A percentile compares a stretch with the other conserved stretches of the same genome.
Conservation (phyloP, 2,113 vertebrate species). For the Mesocricetus auratus region DNA sequence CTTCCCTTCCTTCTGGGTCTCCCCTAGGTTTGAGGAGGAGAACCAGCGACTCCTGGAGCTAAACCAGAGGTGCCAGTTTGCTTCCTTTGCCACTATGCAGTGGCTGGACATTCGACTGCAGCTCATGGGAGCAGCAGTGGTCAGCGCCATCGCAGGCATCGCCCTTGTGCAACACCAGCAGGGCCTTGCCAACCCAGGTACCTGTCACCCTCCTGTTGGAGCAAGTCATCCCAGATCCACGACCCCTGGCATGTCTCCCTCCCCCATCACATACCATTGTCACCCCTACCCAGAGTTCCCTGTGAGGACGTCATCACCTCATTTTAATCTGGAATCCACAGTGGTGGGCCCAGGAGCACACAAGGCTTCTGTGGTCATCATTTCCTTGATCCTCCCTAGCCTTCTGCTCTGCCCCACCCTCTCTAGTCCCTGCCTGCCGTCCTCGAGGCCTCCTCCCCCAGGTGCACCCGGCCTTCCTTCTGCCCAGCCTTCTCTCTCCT, state of each 20-base stretch:
- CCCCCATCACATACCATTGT: no score
- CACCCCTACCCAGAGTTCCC: background rate
- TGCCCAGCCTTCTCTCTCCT: background rate
- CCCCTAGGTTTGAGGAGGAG: slow-evolving; percentile 93
- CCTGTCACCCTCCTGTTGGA: background rate
- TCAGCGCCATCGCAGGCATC: slow-evolving; percentile 91
- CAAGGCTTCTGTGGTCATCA: background rate
- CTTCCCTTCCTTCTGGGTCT: background rate
- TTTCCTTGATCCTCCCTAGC: background rate
- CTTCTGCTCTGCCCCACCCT: rapidly evolving
- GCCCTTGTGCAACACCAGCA: slow-evolving; percentile 94
- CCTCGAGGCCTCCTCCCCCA: background rate
- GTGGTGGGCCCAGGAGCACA: background rate
- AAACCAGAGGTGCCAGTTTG: slow-evolving; percentile 96
- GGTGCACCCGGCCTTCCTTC: background rate
- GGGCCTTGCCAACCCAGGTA: slow-evolving; percentile 92
- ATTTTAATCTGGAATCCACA: background rate
- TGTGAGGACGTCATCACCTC: background rate
- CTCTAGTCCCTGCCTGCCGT: background rate
- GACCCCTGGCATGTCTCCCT: background rate
- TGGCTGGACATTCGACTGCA: slow-evolving; percentile 98
- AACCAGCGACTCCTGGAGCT: slow-evolving; percentile 91
- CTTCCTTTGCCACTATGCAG: slow-evolving; percentile 91
- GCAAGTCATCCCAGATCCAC: background rate
- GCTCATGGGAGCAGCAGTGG: slow-evolving; percentile 94